Evolutionary conservation across 2,888 invertebrate species (phyloP).

Genomic region (Argynnis bischoffii): DNA sequence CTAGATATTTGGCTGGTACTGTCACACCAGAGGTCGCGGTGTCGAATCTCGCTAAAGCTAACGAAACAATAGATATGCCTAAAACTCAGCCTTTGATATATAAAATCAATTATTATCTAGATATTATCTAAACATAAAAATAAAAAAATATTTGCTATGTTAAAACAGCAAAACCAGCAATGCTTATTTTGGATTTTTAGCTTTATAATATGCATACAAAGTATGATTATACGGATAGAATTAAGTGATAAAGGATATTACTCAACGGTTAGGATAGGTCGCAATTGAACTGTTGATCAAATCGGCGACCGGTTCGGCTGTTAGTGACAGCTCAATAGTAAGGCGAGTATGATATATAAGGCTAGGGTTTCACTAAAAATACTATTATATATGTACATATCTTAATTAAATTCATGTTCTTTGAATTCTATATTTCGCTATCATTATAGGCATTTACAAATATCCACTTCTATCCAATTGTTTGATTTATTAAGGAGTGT

Average conservation of each 20-base stretch:
- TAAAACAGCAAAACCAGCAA: no score
- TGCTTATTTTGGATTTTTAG: no score
- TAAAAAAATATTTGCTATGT: no score
- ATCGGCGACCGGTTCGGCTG: constrained; percentile 31
- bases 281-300: constrained; percentile 31
- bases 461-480: no score
- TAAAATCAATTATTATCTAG: no score
- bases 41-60: no score
- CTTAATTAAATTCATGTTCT: not conserved
- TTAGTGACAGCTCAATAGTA: constrained; percentile 29
- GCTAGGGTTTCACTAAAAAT: constrained; percentile 9
- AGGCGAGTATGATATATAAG: constrained; percentile 7
- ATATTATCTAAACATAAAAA: no score
- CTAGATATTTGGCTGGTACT: no score
- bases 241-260: constrained; percentile 10
- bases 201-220: not conserved
- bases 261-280: constrained; percentile 21
- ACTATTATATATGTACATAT: not conserved
- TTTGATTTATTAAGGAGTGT: no score
- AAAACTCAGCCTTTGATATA: no score
- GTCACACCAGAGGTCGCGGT: no score
- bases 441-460: not conserved
- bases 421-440: not conserved
- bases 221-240: not conserved
- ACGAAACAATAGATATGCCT: no score